A percentile compares a stretch with the other conserved stretches of the same genome.
These are phyloP conservation scores for Cyanistes caeruleus DNA, from an alignment of 2,113 vertebrate genomes.

Conservation along the genomic window DNA sequence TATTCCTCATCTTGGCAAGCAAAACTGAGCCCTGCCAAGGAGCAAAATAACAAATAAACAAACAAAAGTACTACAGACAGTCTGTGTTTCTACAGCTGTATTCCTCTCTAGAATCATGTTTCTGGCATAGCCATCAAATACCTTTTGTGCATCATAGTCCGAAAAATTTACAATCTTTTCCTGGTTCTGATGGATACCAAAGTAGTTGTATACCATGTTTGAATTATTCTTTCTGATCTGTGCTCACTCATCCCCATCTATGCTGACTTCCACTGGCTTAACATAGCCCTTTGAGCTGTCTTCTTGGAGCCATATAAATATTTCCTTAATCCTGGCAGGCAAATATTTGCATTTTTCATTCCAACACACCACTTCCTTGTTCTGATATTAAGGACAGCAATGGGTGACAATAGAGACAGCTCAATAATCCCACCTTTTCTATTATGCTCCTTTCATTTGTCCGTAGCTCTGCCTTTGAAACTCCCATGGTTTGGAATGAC, in stretches of 20 bases:
- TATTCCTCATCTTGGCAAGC: background rate
- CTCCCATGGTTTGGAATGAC: accelerated
- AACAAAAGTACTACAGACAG: background rate
- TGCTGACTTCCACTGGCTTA: background rate
- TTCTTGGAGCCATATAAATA: background rate
- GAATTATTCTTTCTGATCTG: background rate
- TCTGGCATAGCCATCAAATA: background rate
- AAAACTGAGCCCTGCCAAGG: background rate
- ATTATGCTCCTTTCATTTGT: background rate
- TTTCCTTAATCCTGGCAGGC: background rate
- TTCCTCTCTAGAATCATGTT: background rate
- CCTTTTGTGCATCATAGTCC: background rate
- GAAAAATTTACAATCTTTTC: background rate
- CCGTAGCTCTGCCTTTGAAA: background rate
- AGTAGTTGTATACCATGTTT: background rate
- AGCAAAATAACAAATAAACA: background rate
- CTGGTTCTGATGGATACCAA: background rate
- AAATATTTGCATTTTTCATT: background rate
- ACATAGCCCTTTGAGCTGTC: accelerated
- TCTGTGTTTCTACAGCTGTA: background rate
- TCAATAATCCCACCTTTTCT: background rate
- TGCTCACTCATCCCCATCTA: background rate
- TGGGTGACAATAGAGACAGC: background rate
- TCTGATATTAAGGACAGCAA: background rate
- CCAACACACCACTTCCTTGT: background rate